Percentiles rank a stretch among this genome's conserved stretches.
phyloP scores from a whole-genome alignment of 2,888 invertebrate genomes.

The Furcula furcula region DNA sequence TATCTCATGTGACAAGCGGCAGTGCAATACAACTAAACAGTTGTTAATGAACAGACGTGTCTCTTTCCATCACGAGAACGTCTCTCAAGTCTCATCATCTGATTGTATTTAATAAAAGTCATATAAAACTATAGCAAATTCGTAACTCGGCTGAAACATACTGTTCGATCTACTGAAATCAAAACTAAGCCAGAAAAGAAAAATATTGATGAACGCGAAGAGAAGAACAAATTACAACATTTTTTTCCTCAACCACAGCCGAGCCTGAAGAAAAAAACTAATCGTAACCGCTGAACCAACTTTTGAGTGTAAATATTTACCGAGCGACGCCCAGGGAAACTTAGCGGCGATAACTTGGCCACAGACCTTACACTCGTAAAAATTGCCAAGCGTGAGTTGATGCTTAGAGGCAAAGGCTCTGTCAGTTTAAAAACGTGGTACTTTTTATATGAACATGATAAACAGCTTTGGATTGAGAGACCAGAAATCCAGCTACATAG shows the following conservation, averaged over 20 bases:
- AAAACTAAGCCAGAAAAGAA: constrained; percentile 33
- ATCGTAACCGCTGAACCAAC: constrained; percentile 53
- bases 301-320: constrained; percentile 72
- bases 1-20: too few species aligned
- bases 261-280: constrained; percentile 59
- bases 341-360: constrained; percentile 60
- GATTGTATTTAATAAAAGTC: too few species aligned
- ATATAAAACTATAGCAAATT: not conserved
- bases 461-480: too few species aligned
- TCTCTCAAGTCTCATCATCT: too few species aligned
- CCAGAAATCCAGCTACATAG: too few species aligned
- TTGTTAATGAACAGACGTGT: too few species aligned
- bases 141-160: too few species aligned
- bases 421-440: not conserved
- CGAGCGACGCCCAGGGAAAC: constrained; percentile 60
- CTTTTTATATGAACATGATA: too few species aligned
- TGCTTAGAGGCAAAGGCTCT: not conserved
- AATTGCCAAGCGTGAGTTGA: constrained; percentile 31
- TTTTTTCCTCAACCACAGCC: constrained; percentile 54
- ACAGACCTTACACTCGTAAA: constrained; percentile 56
- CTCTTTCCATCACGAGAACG: too few species aligned
- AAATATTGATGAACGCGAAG: constrained; percentile 47
- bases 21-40: too few species aligned
- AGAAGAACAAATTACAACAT: constrained; percentile 48
- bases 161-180: constrained; percentile 31